A percentile compares a stretch with the other conserved stretches of the same genome.
Evolutionary conservation across 1,140 invertebrate species (phyloP).

Genomic region (Aphaenogaster ashmeadi): DNA sequence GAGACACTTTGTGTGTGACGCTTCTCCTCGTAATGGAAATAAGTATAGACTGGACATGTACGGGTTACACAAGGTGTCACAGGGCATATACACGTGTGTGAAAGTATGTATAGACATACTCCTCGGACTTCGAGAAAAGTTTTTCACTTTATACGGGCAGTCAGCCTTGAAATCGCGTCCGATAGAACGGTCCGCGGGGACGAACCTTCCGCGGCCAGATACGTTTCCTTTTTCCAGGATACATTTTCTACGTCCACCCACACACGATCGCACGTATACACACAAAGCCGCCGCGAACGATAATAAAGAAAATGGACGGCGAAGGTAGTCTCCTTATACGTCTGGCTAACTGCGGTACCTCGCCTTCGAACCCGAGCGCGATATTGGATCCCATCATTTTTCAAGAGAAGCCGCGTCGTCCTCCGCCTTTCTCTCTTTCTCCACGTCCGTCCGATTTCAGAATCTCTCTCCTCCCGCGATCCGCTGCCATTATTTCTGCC

Average conservation of each 20-base stretch:
- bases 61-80: background rate
- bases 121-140: conserved; percentile 72
- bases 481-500: conserved; percentile 66
- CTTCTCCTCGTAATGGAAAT: conserved; percentile 74
- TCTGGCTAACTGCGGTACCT: conserved; percentile 68
- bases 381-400: conserved; percentile 78
- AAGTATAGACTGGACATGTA: conserved; percentile 70
- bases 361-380: conserved; percentile 60
- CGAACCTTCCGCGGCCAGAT: conserved; percentile 50
- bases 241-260: conserved; percentile 62
- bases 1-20: conserved; percentile 15
- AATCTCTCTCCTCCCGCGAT: conserved; percentile 24
- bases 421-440: conserved; percentile 10
- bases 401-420: conserved; percentile 61
- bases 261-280: background rate
- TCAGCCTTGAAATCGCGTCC: conserved; percentile 84
- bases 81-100: conserved; percentile 20
- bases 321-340: conserved; percentile 65
- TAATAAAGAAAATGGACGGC: conserved; percentile 77
- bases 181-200: conserved; percentile 63
- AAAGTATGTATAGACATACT: conserved; percentile 27
- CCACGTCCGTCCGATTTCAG: conserved; percentile 23
- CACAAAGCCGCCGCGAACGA: conserved; percentile 48
- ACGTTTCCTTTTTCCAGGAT: conserved; percentile 63
- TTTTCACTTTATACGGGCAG: conserved; percentile 83